Evolutionary conservation across 1,140 invertebrate genomes (phyloP).

Genomic region (Tetraneura akinire): DNA sequence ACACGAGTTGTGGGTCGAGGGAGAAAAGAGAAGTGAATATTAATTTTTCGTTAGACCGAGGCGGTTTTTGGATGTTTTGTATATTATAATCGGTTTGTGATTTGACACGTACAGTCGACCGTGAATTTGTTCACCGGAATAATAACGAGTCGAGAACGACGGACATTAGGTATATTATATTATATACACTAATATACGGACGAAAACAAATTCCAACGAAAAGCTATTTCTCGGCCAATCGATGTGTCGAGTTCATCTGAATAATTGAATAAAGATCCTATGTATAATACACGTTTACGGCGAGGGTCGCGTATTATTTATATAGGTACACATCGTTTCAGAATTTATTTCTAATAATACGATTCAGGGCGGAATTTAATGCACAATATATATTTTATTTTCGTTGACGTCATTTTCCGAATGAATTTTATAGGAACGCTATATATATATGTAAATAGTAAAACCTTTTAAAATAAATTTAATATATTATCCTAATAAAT

Average conservation of each 20-base stretch:
- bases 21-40: not conserved
- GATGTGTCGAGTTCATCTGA: slow-evolving; percentile 22
- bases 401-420: not conserved
- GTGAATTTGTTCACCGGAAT: slow-evolving; percentile 42
- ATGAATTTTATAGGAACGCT: slow-evolving; percentile 2
- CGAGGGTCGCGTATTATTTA: not conserved
- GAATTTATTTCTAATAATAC: slow-evolving; percentile 17
- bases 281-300: too few species aligned
- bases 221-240: slow-evolving; percentile 13
- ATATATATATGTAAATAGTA: slow-evolving; percentile 3
- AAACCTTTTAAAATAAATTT: slow-evolving; percentile 29
- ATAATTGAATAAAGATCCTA: slow-evolving; percentile 18
- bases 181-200: not conserved
- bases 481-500: not conserved
- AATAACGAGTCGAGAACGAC: slow-evolving; percentile 17
- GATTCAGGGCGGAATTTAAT: slow-evolving; percentile 20
- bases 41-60: slow-evolving; percentile 47
- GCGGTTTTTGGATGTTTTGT: slow-evolving; percentile 39
- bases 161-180: not conserved
- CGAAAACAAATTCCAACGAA: slow-evolving; percentile 3
- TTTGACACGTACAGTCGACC: slow-evolving; percentile 16
- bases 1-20: not conserved
- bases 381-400: slow-evolving; percentile 24
- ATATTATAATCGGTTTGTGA: slow-evolving; percentile 46
- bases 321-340: too few species aligned